Evolutionary conservation across 2,113 vertebrate species (phyloP).

Genomic region (Thamnophis sirtalis): DNA sequence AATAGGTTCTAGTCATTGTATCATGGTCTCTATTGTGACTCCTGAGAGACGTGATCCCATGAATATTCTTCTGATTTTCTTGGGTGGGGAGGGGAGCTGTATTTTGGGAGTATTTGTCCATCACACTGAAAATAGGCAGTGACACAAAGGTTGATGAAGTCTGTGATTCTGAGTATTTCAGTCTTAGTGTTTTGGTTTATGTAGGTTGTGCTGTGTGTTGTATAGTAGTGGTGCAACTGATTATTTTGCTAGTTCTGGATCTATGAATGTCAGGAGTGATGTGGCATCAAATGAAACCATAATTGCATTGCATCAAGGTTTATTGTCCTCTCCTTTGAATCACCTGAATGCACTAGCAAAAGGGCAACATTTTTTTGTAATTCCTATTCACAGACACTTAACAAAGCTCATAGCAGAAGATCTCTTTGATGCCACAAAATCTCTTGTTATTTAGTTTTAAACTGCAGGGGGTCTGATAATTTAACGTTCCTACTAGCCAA

Average conservation of each 20-base stretch:
- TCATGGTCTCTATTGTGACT: not conserved
- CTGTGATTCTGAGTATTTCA: not conserved
- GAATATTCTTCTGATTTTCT: not conserved
- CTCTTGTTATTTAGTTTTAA: constrained; percentile 1
- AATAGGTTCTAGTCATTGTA: not conserved
- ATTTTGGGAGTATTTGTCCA: not conserved
- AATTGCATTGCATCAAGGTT: not conserved
- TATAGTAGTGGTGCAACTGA: not conserved
- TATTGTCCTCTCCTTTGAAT: not conserved
- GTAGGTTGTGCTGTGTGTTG: not conserved
- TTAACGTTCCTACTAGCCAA: not conserved
- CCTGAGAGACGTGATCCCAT: not conserved
- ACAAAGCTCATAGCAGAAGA: not conserved
- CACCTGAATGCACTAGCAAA: not conserved
- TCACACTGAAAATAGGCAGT: not conserved
- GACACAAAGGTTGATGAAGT: not conserved
- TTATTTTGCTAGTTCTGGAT: not conserved
- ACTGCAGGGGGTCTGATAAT: not conserved
- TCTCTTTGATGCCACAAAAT: not conserved
- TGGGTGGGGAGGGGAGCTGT: not conserved
- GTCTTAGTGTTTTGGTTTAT: not conserved
- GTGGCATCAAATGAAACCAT: not conserved
- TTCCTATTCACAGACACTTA: not conserved
- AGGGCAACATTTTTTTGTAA: not conserved
- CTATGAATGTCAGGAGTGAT: not conserved